Evolutionary conservation across 2,797 vertebrate species (phyloP).

Genomic region (Adelosebastes latens): DNA sequence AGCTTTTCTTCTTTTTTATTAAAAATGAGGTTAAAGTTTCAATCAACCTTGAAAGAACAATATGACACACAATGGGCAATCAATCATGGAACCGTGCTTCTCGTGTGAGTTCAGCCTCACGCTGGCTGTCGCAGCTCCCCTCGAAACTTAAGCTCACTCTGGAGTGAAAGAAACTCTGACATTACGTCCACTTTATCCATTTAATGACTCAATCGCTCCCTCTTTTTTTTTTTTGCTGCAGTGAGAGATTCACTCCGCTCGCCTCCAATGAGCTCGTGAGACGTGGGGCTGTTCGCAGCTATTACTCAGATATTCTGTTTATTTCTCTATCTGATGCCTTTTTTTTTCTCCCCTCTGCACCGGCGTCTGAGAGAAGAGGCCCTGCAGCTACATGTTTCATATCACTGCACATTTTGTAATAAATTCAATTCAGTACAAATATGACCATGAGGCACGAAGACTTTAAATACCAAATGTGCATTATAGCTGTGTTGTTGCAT

Average conservation of each 20-base stretch:
- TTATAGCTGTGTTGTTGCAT: constrained; percentile 70
- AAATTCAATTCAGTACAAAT: constrained; percentile 84
- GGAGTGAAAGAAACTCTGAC: constrained; percentile 66
- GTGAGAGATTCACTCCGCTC: constrained; percentile 53
- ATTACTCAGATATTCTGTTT: constrained; percentile 76
- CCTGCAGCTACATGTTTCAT: constrained; percentile 85
- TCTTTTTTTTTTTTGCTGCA: constrained; percentile 19
- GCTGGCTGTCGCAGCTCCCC: constrained; percentile 5
- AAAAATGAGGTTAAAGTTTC: constrained; percentile 99
- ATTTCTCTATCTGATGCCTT: constrained; percentile 77
- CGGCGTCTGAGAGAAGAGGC: constrained; percentile 68
- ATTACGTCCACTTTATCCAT: constrained; percentile 66
- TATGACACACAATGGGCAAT: constrained; percentile 94
- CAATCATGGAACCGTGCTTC: constrained; percentile 90
- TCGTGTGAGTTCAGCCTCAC: constrained; percentile 74
- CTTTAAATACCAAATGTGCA: constrained; percentile 84
- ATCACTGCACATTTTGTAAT: constrained; percentile 84
- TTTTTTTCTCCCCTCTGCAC: constrained; percentile 56
- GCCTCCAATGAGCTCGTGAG: constrained; percentile 61
- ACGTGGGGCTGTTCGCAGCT: constrained; percentile 53
- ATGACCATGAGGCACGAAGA: constrained; percentile 83
- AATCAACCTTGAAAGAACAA: constrained; percentile 96
- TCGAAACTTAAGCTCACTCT: constrained; percentile 51
- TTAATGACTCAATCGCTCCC: constrained; percentile 55
- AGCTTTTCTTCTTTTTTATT: constrained; percentile 86